These are phyloP conservation scores for Hofmannophila pseudospretella DNA, from an alignment of 2,888 invertebrate species.

Conservation along the genomic window DNA sequence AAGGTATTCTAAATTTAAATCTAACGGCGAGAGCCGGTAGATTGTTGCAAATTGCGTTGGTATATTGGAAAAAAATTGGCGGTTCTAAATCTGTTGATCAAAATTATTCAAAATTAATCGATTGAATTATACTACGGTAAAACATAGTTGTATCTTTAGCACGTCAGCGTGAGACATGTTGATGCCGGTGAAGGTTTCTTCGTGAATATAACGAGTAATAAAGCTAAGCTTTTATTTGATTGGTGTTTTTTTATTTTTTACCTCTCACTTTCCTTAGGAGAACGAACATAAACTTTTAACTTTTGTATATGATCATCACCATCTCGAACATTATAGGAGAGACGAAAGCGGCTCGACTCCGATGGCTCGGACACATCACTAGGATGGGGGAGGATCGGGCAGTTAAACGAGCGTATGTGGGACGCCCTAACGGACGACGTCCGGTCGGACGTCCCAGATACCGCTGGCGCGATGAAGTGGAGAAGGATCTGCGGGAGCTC, in stretches of 20 bases:
- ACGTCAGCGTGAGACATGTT: conserved; percentile 67
- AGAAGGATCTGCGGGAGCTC: too few species aligned
- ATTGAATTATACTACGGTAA: conserved; percentile 47
- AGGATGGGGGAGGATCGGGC: too few species aligned
- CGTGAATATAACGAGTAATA: conserved; percentile 85
- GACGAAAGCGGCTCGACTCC: too few species aligned
- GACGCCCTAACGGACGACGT: too few species aligned
- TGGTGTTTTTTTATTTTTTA: conserved; percentile 55
- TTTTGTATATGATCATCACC: too few species aligned
- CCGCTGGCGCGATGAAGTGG: too few species aligned
- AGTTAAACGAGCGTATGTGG: too few species aligned
- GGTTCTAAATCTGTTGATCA: conserved; percentile 57
- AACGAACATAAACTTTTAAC: too few species aligned
- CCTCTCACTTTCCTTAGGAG: too few species aligned
- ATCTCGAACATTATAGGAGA: too few species aligned
- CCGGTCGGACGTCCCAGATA: too few species aligned
- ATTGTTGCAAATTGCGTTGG: conserved; percentile 51
- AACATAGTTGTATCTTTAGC: conserved; percentile 57
- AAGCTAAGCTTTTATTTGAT: conserved; percentile 87
- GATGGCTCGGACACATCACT: too few species aligned
- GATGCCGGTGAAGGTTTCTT: conserved; percentile 76
- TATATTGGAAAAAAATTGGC: conserved; percentile 57
- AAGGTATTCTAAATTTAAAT: conserved; percentile 48
- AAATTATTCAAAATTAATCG: conserved; percentile 63
- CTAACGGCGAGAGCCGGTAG: conserved; percentile 19